Evolutionary conservation across 2,113 vertebrate species (phyloP), one percentile per base, ranked within the genome.

Genomic region (Albula goreensis): DNA sequence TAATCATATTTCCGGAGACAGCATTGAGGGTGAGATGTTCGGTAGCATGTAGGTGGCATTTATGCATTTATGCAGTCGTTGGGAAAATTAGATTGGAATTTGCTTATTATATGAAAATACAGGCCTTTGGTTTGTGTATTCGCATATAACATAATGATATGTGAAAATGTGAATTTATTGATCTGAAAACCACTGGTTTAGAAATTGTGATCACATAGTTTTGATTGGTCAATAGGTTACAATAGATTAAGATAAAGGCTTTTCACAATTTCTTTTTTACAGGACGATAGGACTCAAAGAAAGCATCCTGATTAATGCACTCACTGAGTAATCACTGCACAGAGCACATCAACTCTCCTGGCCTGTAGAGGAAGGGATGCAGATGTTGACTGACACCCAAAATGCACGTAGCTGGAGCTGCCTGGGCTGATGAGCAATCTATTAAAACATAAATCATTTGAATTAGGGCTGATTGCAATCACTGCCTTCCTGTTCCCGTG

Each of bases 401-500:
- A 86, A 80, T n/a, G 81, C 60, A 49, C 85, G 56, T 87, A 57
- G 79, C 51, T 60, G 83, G 85, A 81, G 85, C 86, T 80, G 84
- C 85, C 85, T 84, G 63, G 51, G 31, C 60, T 89, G 86, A 91
- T 85, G 81, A 89, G 86, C 78, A 81, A 83, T 89, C 89, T 87
- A 89, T 89, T 87, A 87, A 88, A 89, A 86, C 87, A 78, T 81
- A 89, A 89, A 90, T 92, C 86, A 87, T 88, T 83, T 89, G 87
- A 92, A 92, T 90, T 88, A 91, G 25, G 85, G 78, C 87, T 92
- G 89, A 90, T 91, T 92, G 91, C 91, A 92, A 91, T 92, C 90
- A 92, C 86, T 86, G 85, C 86, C 85, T 86, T 25, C 17, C 50
- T 85, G 82, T 86, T 66, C 66, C 52, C 80, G 31, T 85, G 78